Base-by-base conservation (phyloP, 1,140 invertebrate species). In the Drosophila nasuta region DNA sequence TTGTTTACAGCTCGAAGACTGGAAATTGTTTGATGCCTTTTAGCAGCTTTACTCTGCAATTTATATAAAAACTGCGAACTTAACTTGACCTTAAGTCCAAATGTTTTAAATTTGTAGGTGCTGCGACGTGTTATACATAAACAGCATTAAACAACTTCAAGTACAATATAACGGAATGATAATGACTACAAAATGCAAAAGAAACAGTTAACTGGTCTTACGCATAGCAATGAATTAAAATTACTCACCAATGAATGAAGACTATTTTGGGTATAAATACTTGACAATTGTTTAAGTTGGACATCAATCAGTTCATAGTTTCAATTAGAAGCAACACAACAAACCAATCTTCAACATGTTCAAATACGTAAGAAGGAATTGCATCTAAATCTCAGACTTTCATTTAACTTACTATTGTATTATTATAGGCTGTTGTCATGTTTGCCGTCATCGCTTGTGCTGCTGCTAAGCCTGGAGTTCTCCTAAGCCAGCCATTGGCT, bases 371-470 rank as follows among this genome's bases (percentile, higher is more conserved):
- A 66, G 64, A 41, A n/a, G 38, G 38, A 41, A 3, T 41, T 41
- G 7, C 38, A 11, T 41, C 8, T n/a, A 10, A 10, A 3, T 41
- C 10, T 0, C 2, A 41, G 3, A 8, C 38, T 41, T n/a, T n/a
- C 0, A 0, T 41, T n/a, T 0, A 41, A 11, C 15, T n/a, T n/a
- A n/a, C n/a, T n/a, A n/a, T n/a, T n/a, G n/a, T n/a, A n/a, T n/a
- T 0, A 41, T 41, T 41, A 1, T 0, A 86, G 88, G 75, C 86
- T 1, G 83, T 91, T 52, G 91, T 92, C 10, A 60, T 92, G 28
- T 67, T 93, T 10, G 91, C 92, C 7, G 28, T 91, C 48, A 74
- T 91, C 57, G 91, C 91, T 49, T 89, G 78, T 13, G 79, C 77
- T 30, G 56, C 81, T 68, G 91, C 87, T 41, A 89, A 92, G 58